Evolutionary conservation across 2,888 invertebrate genomes (phyloP), one percentile per base, ranked within the genome.

Genomic region (Oxyteleia sp.): DNA sequence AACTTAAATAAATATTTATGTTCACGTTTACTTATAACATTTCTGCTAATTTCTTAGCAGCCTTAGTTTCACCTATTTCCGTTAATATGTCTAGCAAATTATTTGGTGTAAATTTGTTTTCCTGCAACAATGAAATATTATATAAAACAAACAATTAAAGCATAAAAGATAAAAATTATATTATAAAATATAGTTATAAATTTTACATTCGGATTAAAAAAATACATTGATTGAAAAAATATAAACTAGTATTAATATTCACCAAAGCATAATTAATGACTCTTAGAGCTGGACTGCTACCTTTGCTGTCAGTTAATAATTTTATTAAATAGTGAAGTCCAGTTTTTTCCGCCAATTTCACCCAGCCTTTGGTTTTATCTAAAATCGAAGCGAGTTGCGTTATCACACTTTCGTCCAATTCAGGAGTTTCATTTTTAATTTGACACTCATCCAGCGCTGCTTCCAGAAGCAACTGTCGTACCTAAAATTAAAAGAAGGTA

Each of bases 321-420:
- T 94, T 94, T 0, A 94, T 87, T 51, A 95, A 92, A 45, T 94
- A 92, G 38, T 94, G 94, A 61, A 95, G 93, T 4, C 94, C 93
- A 57, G 96, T 92, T 0, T 94, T 93, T 11, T 92, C 90, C 0
- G 95, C 96, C 16, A 96, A 92, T 80, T 93, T 93, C 49, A 94
- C 94, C 96, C 96, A 96, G 20, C 94, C 95, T 53, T 94, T 94
- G 16, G 94, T 92, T 82, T 92, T 91, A 90, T 96, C 95, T 79
- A 96, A 92, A 45, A 94, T 89, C 0, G 87, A 86, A 0, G 94
- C 93, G 59, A 96, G 91, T 84, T 94, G 94, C 0, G 94, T 91
- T 26, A 94, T 91, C 49, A 93, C 93, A 8, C 89, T 90, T 1
- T 90, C 87, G 15, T 82, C 51, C 84, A 88, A 89, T 69, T 90